phyloP scores from a whole-genome alignment of 1,140 invertebrate genomes.

The Dendroctonus ponderosae region DNA sequence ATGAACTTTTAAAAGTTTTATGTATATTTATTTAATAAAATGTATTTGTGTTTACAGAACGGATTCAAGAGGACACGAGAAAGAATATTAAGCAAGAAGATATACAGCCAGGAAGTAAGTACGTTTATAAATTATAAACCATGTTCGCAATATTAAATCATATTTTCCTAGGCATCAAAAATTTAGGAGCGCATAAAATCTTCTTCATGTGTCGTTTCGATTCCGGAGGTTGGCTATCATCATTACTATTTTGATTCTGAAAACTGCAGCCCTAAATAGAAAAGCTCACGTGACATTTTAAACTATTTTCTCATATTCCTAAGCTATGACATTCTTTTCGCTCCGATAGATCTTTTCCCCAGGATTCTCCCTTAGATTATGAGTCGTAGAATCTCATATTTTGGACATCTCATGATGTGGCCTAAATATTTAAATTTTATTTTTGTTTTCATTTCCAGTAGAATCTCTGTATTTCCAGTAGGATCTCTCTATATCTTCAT shows the following conservation, averaged over 20 bases:
- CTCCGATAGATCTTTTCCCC: too few species aligned
- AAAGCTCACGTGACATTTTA: neutral
- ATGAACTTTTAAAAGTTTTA: slow-evolving; percentile 38
- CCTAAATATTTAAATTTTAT: neutral
- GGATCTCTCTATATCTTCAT: neutral
- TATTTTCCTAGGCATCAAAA: neutral
- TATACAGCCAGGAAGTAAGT: slow-evolving; percentile 69
- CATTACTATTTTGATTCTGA: neutral
- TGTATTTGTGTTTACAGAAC: slow-evolving; percentile 54
- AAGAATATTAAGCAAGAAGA: slow-evolving; percentile 62
- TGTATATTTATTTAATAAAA: slow-evolving; percentile 5
- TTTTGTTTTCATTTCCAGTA: neutral
- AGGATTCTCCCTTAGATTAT: too few species aligned
- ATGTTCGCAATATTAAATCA: neutral
- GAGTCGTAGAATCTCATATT: too few species aligned
- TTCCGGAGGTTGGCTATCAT: neutral
- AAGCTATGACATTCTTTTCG: neutral
- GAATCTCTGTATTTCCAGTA: neutral
- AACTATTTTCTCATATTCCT: neutral
- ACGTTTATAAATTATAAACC: neutral
- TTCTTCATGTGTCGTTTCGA: neutral
- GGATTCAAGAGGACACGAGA: slow-evolving; percentile 59
- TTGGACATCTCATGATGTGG: neutral
- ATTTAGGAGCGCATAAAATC: neutral
- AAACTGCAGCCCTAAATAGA: neutral